These are phyloP conservation scores for Numenius phaeopus DNA, from an alignment of 2,797 vertebrate genomes.

Conservation along the genomic window DNA sequence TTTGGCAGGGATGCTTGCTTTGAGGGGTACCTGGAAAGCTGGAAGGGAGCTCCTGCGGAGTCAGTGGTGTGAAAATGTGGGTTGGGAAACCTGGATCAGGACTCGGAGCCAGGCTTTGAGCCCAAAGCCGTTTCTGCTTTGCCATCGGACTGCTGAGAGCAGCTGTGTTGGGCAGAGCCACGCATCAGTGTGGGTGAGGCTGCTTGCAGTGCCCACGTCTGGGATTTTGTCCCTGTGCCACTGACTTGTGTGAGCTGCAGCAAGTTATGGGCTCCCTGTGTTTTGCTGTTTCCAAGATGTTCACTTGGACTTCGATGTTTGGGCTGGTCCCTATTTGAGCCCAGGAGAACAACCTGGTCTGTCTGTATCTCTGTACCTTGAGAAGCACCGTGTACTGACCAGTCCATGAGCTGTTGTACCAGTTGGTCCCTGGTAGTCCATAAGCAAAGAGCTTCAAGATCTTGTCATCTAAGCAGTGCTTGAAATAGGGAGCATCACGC, in stretches of 20 bases:
- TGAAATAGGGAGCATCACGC: not conserved
- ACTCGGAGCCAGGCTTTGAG: not conserved
- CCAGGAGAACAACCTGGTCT: not conserved
- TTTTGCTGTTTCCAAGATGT: not conserved
- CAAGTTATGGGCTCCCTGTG: fast-evolving
- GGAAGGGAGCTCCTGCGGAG: not conserved
- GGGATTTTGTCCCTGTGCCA: not conserved
- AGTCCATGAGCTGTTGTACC: not conserved
- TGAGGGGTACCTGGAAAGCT: not conserved
- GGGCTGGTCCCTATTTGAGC: not conserved
- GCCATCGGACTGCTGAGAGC: not conserved
- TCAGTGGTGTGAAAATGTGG: not conserved
- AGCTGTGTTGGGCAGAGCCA: fast-evolving
- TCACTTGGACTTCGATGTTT: not conserved
- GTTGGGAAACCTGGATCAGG: not conserved
- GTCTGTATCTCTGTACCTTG: not conserved
- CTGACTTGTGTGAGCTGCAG: not conserved
- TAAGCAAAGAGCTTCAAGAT: not conserved
- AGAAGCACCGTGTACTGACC: not conserved
- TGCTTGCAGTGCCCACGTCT: not conserved
- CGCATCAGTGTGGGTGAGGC: fast-evolving
- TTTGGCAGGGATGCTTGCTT: not conserved
- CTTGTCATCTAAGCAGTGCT: not conserved
- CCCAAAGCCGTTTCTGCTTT: not conserved
- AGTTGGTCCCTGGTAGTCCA: not conserved